Evolutionary conservation across 1,140 invertebrate species (phyloP), one percentile per base, ranked within the genome.

Genomic region (Zelostemma sp.): DNA sequence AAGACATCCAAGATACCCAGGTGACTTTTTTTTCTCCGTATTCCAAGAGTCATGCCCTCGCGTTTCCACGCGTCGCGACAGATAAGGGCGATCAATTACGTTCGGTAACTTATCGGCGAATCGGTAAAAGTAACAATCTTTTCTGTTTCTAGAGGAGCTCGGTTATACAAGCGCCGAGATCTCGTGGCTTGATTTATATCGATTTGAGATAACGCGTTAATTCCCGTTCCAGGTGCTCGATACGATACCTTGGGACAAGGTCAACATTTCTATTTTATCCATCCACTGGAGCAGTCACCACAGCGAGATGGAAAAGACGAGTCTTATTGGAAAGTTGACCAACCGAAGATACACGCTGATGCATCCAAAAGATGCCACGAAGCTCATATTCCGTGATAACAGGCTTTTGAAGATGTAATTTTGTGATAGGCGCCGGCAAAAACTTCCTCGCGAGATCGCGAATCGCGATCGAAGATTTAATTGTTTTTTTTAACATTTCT

Each of bases 171-270:
- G 21, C 8, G 21, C 21, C 21, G 21, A 4, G 21, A 25, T 25
- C 21, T 25, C 21, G 21, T 25, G 8, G 21, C 21, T 28, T 35
- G n/a, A n/a, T 35, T 35, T 35, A 6, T 11, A n/a, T 35, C 2
- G 33, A n/a, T n/a, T n/a, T 2, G 11, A 35, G 33, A 25, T 25
- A 25, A 25, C 21, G 3, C 3, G 33, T n/a, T 35, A 9, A 9
- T 56, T 54, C 53, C 54, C 51, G 51, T 71, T 67, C 6, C 68
- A 86, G 83, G 78, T 86, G 3, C 77, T 86, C 28, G 83, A 85
- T 48, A 84, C 83, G 38, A 84, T 86, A 38, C 83, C 84, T 9
- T 85, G 84, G 84, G 80, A 85, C 12, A 72, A 75, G 51, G 78
- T 83, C 48, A 77, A 79, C 56, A 84, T 86, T 80, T 83, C 78